These are phyloP conservation scores for Flabesymbios commensalis DNA, from an alignment of 2,888 invertebrate species.

Conservation along the genomic window DNA sequence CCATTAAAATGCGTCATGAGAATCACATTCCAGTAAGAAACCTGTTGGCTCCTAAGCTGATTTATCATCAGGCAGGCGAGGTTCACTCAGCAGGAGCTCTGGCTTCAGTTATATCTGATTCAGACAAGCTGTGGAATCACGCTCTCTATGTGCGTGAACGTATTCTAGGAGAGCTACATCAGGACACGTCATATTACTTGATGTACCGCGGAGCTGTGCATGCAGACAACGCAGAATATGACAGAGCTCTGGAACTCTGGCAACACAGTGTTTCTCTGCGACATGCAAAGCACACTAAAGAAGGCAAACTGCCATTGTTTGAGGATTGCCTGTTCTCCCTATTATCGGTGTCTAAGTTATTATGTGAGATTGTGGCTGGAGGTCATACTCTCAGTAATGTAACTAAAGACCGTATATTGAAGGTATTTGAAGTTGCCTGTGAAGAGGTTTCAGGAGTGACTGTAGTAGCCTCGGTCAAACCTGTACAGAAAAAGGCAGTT, in stretches of 20 bases:
- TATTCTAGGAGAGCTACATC: constrained; percentile 82
- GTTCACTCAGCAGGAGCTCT: constrained; percentile 38
- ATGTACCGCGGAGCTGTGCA: constrained; percentile 66
- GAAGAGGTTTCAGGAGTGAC: no score
- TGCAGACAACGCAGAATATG: constrained; percentile 68
- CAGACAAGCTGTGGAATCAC: constrained; percentile 67
- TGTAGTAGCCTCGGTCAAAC: no score
- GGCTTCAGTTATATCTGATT: constrained; percentile 34
- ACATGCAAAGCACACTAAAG: no score
- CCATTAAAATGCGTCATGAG: constrained; percentile 69
- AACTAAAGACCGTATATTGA: no score
- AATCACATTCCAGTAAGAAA: constrained; percentile 9
- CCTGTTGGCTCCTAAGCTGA: neutral
- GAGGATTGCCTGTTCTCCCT: no score
- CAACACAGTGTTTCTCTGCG: constrained; percentile 76
- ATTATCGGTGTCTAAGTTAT: no score
- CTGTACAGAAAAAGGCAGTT: no score
- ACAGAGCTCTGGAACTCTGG: constrained; percentile 87
- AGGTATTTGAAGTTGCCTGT: no score
- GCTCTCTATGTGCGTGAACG: constrained; percentile 85
- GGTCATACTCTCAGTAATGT: no score
- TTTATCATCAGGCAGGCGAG: constrained; percentile 31
- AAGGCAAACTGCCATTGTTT: no score
- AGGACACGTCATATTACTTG: constrained; percentile 77
- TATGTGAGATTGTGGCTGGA: no score